These are phyloP conservation scores for Cisticola juncidis DNA, from an alignment of 2,113 vertebrate species.

Conservation along the genomic window DNA sequence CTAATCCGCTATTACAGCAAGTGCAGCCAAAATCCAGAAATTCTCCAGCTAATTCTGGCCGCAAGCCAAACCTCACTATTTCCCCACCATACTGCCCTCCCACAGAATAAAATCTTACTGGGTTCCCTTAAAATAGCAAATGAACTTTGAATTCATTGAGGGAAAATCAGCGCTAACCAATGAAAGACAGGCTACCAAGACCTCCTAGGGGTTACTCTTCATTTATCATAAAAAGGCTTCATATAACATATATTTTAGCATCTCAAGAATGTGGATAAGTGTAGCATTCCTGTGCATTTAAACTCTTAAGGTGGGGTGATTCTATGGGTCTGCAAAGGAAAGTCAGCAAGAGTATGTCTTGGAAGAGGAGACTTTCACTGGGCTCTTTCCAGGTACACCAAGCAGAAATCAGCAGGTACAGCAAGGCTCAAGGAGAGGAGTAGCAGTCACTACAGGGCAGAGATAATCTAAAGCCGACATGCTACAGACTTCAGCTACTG, in stretches of 20 bases:
- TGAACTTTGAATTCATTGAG: background rate
- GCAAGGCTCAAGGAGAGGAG: background rate
- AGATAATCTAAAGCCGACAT: background rate
- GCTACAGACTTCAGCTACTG: background rate
- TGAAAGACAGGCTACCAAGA: background rate
- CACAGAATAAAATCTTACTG: background rate
- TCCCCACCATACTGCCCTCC: background rate
- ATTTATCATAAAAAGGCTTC: background rate
- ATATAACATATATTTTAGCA: background rate
- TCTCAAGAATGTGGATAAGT: background rate
- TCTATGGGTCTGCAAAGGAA: background rate
- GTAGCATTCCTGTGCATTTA: background rate
- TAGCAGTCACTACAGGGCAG: background rate
- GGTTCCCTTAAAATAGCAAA: conserved; percentile 24
- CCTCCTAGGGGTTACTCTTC: background rate
- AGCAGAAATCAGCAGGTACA: background rate
- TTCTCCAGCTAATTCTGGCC: background rate
- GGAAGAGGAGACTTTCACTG: background rate
- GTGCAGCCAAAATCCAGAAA: conserved; percentile 28
- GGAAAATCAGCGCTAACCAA: background rate
- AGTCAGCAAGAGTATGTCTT: background rate
- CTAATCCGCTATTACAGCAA: background rate
- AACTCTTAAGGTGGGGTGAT: background rate
- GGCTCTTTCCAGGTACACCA: background rate
- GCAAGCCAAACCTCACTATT: conserved; percentile 6